Evolutionary conservation across 1,140 invertebrate genomes (phyloP).

Genomic region (Amyelois transitella): DNA sequence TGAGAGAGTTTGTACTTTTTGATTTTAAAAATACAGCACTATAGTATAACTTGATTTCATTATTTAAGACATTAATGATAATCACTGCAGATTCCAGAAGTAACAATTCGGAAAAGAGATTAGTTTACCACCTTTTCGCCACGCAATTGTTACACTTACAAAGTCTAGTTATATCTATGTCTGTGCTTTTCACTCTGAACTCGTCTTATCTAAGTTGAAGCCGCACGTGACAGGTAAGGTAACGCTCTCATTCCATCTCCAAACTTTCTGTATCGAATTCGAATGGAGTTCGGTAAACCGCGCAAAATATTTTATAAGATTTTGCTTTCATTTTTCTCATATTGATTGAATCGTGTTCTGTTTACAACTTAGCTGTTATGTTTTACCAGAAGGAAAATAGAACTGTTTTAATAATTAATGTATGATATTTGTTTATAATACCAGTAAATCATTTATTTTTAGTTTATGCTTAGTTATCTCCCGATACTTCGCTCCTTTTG

Average conservation of each 20-base stretch:
- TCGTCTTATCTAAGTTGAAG: not conserved
- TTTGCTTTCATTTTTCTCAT: not conserved
- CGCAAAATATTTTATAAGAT: not conserved
- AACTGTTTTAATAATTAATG: not conserved
- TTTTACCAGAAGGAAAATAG: not conserved
- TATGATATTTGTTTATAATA: not conserved
- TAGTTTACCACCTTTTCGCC: no score
- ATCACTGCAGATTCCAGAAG: no score
- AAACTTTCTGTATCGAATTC: constrained; percentile 4
- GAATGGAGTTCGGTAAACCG: not conserved
- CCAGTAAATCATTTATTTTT: no score
- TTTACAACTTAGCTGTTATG: not conserved
- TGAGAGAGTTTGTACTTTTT: no score
- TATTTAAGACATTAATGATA: no score
- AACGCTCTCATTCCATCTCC: constrained; percentile 1
- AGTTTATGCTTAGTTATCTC: no score
- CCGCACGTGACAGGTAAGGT: constrained; percentile 5
- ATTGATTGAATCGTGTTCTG: not conserved
- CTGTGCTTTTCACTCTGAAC: not conserved
- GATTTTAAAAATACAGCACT: no score
- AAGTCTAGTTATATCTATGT: no score
- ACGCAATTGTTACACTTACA: no score
- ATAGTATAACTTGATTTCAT: no score
- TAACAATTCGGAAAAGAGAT: no score
- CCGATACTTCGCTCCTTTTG: no score